Percentiles rank a stretch among this genome's conserved stretches.
These are phyloP conservation scores for Xanthorhoe designata DNA, from an alignment of 2,888 invertebrate species.

Conservation along the genomic window DNA sequence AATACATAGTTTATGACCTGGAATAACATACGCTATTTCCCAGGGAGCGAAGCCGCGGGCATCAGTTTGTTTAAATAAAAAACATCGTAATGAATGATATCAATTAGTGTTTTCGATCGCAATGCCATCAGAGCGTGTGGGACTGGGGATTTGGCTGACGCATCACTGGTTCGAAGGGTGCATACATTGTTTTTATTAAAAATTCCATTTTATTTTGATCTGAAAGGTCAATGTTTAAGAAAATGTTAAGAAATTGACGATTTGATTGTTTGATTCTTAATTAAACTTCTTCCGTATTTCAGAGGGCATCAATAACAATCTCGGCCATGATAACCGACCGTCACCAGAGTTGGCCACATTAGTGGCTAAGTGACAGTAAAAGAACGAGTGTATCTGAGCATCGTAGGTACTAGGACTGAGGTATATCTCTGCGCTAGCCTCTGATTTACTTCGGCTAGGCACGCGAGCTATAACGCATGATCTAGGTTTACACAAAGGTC, in stretches of 20 bases:
- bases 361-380: slow-evolving; percentile 12
- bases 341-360: not conserved
- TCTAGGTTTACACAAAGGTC: slow-evolving; percentile 3
- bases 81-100: not conserved
- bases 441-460: slow-evolving; percentile 39
- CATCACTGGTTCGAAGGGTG: not conserved
- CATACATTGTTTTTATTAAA: not conserved
- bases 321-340: too few species aligned
- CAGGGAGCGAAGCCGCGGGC: too few species aligned
- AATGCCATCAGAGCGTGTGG: not conserved
- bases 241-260: not conserved
- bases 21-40: too few species aligned
- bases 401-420: slow-evolving; percentile 9
- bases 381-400: slow-evolving; percentile 22
- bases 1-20: too few species aligned
- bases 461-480: slow-evolving; percentile 23
- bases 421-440: slow-evolving; percentile 26
- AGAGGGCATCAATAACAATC: too few species aligned
- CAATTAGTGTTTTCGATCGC: not conserved
- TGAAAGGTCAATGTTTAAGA: not conserved
- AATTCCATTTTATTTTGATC: not conserved
- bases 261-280: too few species aligned
- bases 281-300: too few species aligned
- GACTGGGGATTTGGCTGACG: not conserved
- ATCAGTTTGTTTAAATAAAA: not conserved